Conservation (phyloP, 2,797 vertebrate species). For the Halcyon badia region DNA sequence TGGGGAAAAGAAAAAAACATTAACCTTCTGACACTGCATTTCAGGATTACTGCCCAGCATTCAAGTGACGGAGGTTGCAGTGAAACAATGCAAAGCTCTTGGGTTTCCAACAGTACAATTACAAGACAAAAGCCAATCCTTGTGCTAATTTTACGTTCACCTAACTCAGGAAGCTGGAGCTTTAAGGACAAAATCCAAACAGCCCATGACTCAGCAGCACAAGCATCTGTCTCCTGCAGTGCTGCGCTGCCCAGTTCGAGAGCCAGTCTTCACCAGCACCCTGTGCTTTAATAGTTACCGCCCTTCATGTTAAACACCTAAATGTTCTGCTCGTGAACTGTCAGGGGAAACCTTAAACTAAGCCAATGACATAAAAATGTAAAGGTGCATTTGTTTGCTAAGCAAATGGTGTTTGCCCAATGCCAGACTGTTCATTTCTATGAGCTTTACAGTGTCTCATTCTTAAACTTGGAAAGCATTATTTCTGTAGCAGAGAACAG, state of each 20-base stretch:
- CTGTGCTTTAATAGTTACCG: background rate
- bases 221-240: background rate
- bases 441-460: background rate
- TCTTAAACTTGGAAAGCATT: background rate
- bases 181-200: background rate
- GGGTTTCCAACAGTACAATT: background rate
- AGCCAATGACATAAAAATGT: background rate
- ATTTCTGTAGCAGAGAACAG: background rate
- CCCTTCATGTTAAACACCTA: fast-evolving
- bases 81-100: background rate
- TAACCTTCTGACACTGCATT: background rate
- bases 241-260: fast-evolving
- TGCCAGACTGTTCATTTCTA: background rate
- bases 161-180: background rate
- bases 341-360: background rate
- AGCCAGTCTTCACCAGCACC: fast-evolving
- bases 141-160: background rate
- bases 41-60: background rate
- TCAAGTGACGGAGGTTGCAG: background rate
- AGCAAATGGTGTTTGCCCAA: background rate
- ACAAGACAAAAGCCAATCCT: slow-evolving; percentile 1
- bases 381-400: background rate
- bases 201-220: background rate
- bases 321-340: background rate
- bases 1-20: fast-evolving